Percentiles rank a stretch among this genome's conserved stretches.
phyloP scores from a whole-genome alignment of 35 echinoderm and acorn worm genomes.

The Strongylocentrotus purpuratus region DNA sequence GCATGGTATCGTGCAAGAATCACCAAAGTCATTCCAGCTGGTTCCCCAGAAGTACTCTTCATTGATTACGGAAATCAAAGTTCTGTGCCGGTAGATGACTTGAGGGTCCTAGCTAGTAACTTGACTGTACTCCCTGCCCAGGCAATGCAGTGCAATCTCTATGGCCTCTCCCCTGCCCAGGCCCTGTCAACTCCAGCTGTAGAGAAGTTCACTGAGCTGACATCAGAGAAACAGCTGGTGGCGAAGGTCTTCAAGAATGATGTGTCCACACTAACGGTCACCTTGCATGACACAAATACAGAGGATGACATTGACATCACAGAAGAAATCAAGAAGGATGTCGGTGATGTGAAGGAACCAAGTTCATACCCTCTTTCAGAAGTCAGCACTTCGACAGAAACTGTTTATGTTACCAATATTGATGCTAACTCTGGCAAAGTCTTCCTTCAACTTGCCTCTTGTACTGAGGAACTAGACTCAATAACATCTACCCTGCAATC shows the following conservation, averaged over 20 bases:
- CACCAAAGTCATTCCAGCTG: slow-evolving; percentile 28
- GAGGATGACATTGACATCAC: slow-evolving; percentile 62
- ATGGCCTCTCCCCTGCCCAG: slow-evolving; percentile 39
- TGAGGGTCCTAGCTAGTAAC: slow-evolving; percentile 42
- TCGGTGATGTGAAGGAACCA: slow-evolving; percentile 54
- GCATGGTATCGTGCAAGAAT: slow-evolving; percentile 83
- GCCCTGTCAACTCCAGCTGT: slow-evolving; percentile 29
- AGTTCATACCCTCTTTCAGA: slow-evolving; percentile 41
- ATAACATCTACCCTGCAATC: slow-evolving; percentile 50
- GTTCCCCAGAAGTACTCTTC: slow-evolving; percentile 60
- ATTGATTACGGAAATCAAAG: slow-evolving; percentile 87
- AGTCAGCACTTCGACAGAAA: slow-evolving; percentile 1
- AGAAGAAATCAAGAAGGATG: slow-evolving; percentile 40
- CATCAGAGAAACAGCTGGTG: slow-evolving; percentile 66
- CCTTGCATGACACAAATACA: slow-evolving; percentile 57
- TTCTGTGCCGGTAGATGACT: slow-evolving; percentile 13
- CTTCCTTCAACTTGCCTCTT: slow-evolving; percentile 60
- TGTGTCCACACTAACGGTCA: slow-evolving; percentile 32
- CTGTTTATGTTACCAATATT: slow-evolving; percentile 80
- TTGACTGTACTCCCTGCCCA: slow-evolving; percentile 62
- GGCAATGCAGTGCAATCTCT: slow-evolving; percentile 74
- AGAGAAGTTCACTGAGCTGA: slow-evolving; percentile 58
- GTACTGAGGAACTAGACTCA: slow-evolving; percentile 55
- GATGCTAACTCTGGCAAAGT: slow-evolving; percentile 52
- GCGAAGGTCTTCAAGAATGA: slow-evolving; percentile 54